Base-by-base conservation (phyloP, 2,888 invertebrate genomes). In the Drepana falcataria region DNA sequence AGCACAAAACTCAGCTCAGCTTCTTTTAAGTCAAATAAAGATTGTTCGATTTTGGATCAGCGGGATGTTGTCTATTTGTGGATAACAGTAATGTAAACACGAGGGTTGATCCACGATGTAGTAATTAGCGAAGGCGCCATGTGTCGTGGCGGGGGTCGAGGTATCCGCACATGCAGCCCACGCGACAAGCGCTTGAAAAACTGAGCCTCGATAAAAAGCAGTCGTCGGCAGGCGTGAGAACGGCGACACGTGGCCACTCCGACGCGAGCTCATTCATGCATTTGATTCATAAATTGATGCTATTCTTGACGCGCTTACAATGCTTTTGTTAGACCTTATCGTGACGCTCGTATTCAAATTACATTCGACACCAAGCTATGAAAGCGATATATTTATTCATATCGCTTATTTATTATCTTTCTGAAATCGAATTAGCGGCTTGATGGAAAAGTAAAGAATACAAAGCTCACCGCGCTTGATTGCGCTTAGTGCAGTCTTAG, bases 111-210 rank as follows among this genome's bases (percentile, higher is more conserved):
- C 73, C 79, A 80, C 72, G 80, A 85, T 80, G 77, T 76, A 81
- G 82, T 85, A 85, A 89, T 90, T 90, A 89, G 88, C 82, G 73
- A 77, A 72, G 80, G 81, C 81, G 85, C 85, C 89, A 87, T 82
- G 74, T 89, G 89, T 61, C 84, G 61, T 74, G 73, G 88, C 77
- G 89, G 88, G 88, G 85, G 86, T 83, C 83, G 73, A 67, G 64
- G 64, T 68, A 66, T 74, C 79, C 69, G 84, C 89, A 89, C 77
- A 89, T 89, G 89, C 79, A 82, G 73, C 77, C 78, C 87, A 85
- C 88, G 87, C 85, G 86, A 85, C 85, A 80, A 69, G 70, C 76
- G 75, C 71, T 73, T 69, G 66, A 81, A 82, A 80, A 81, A 80
- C 76, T 73, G 69, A 76, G 76, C 75, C 65, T 74, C 80, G 81